Conservation (phyloP, 2,797 vertebrate genomes). For the Micromesistius poutassou region DNA sequence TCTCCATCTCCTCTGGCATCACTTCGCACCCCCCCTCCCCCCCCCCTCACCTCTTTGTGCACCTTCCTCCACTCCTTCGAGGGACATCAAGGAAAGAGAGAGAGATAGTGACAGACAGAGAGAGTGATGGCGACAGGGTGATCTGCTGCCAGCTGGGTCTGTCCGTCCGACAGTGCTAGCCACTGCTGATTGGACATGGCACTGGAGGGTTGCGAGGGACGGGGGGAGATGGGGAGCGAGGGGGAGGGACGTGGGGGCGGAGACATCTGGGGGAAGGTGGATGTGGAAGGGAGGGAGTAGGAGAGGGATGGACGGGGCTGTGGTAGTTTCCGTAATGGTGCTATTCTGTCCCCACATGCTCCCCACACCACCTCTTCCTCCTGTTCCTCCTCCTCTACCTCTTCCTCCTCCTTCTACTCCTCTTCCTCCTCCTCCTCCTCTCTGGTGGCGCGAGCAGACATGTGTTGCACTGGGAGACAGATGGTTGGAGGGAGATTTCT, state of each 20-base stretch:
- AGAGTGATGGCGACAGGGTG: background rate
- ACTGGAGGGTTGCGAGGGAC: background rate
- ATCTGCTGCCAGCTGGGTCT: slow-evolving; percentile 36
- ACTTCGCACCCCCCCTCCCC: no score
- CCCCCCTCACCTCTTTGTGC: no score
- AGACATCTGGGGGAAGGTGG: no score
- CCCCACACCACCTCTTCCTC: slow-evolving; percentile 23
- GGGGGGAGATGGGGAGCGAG: no score
- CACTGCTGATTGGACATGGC: slow-evolving; percentile 25
- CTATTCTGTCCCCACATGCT: slow-evolving; percentile 32
- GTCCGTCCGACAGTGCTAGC: slow-evolving; percentile 35
- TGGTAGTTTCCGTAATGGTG: slow-evolving; percentile 6
- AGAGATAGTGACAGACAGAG: no score
- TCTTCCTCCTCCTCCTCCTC: slow-evolving; percentile 37
- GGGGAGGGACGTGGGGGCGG: no score
- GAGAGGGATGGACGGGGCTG: background rate
- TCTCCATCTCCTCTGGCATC: no score
- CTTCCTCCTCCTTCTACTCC: slow-evolving; percentile 26
- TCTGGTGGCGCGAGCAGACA: slow-evolving; percentile 42
- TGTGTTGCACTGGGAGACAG: slow-evolving; percentile 58
- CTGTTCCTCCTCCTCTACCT: slow-evolving; percentile 28
- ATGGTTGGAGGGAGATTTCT: slow-evolving; percentile 64
- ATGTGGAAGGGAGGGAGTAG: background rate
- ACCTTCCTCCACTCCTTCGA: no score
- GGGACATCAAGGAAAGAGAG: no score